phyloP scores from a whole-genome alignment of 2,797 vertebrate species.

The Gymnoscopelus microlampas region DNA sequence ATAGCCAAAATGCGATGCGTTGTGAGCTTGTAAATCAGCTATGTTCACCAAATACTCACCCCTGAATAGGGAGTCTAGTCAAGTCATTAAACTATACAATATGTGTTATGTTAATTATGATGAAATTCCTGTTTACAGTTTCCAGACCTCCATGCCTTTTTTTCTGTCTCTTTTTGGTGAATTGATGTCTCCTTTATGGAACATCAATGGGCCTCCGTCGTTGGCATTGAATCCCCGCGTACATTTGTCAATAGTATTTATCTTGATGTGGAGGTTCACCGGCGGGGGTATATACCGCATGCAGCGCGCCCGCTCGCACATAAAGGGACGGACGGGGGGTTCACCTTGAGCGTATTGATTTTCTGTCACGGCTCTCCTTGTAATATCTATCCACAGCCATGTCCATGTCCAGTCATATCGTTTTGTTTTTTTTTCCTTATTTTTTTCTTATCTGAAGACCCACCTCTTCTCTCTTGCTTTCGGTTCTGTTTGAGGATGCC shows the following conservation, averaged over 20 bases:
- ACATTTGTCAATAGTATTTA: conserved; percentile 74
- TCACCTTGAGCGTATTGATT: conserved; percentile 78
- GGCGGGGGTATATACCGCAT: conserved; percentile 31
- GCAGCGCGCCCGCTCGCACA: conserved; percentile 47
- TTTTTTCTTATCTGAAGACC: neutral
- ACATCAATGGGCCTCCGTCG: conserved; percentile 46
- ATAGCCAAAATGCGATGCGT: neutral
- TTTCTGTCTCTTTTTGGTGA: conserved; percentile 31
- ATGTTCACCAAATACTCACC: no score
- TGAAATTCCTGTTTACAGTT: conserved; percentile 7
- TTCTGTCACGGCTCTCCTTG: conserved; percentile 57
- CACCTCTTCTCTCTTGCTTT: no score
- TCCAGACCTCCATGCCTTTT: conserved; percentile 2
- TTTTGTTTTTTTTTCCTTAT: conserved; percentile 31
- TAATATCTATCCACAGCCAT: conserved; percentile 40
- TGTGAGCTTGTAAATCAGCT: no score
- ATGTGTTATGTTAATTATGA: conserved; percentile 31
- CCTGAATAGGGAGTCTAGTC: neutral
- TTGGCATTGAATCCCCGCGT: conserved; percentile 58
- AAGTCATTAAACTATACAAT: conserved; percentile 2
- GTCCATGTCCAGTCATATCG: conserved; percentile 30
- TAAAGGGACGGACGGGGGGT: conserved; percentile 52
- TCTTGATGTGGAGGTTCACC: conserved; percentile 68
- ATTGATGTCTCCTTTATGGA: conserved; percentile 22
- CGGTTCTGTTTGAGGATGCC: no score